These are phyloP conservation scores for Coryphaenoides rupestris DNA, from an alignment of 2,113 vertebrate species.

Conservation along the genomic window DNA sequence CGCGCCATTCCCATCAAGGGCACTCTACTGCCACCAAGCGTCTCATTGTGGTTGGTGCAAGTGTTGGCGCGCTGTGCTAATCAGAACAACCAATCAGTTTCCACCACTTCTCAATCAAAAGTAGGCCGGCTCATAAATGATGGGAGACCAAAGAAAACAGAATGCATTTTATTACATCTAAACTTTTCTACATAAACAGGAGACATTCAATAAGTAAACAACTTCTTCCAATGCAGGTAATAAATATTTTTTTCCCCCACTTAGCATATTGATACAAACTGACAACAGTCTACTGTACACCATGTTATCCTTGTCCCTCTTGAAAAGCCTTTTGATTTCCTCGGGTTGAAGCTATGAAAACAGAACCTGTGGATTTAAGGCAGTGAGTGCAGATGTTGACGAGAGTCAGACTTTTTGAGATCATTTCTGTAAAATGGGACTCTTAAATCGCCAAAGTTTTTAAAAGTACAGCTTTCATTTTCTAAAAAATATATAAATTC, in stretches of 20 bases:
- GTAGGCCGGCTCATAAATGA: not conserved
- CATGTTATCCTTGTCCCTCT: conserved; percentile 61
- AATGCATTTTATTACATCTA: conserved; percentile 99
- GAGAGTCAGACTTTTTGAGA: conserved; percentile 56
- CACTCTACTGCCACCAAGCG: conserved; percentile 57
- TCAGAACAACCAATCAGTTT: not conserved
- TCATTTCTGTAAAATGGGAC: conserved; percentile 49
- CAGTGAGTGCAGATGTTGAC: conserved; percentile 84
- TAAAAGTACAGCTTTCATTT: conserved; percentile 60
- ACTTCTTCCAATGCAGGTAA: conserved; percentile 96
- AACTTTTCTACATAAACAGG: conserved; percentile 98
- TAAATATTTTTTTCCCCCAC: conserved; percentile 98
- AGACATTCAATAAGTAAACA: conserved; percentile 99
- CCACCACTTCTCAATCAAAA: not conserved
- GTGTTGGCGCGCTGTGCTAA: not conserved
- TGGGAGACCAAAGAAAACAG: conserved; percentile 67
- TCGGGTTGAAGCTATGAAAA: conserved; percentile 84
- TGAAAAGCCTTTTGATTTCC: conserved; percentile 79
- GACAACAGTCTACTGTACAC: conserved; percentile 92
- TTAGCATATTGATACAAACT: conserved; percentile 96
- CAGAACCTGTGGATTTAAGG: conserved; percentile 89
- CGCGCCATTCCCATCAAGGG: not conserved
- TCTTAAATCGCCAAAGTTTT: conserved; percentile 53
- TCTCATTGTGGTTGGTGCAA: not conserved
- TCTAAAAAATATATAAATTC: conserved; percentile 74